These are phyloP conservation scores for Calameuta idolon DNA, from an alignment of 2,888 invertebrate genomes.

Conservation along the genomic window DNA sequence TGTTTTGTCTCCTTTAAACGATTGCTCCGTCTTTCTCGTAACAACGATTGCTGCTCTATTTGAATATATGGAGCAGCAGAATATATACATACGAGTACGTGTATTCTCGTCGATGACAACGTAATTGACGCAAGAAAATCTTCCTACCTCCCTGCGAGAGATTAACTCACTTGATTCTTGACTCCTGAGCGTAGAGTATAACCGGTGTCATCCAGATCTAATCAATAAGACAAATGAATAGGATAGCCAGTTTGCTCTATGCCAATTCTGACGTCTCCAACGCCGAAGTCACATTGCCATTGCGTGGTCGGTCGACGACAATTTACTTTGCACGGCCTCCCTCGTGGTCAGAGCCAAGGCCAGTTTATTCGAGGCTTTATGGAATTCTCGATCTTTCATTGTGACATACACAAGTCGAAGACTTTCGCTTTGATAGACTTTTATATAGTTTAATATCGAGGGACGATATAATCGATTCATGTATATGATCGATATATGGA, in stretches of 20 bases:
- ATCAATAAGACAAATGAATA: neutral
- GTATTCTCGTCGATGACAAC: neutral
- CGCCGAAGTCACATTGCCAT: neutral
- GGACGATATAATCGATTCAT: neutral
- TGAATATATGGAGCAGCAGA: too few relatives aligned
- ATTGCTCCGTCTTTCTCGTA: neutral
- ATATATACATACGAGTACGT: neutral
- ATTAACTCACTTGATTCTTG: slow-evolving; percentile 1
- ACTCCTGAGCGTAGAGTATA: neutral
- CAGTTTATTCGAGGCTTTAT: neutral
- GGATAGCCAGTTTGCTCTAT: neutral
- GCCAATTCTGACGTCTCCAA: neutral
- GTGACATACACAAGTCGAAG: neutral
- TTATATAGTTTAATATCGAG: neutral
- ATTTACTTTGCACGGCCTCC: neutral
- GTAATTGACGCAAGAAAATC: neutral
- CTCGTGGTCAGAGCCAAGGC: neutral
- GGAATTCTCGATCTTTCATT: neutral
- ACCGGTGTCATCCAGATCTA: slow-evolving; percentile 7
- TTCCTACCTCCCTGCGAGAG: neutral
- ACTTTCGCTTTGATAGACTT: neutral
- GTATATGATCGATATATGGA: neutral
- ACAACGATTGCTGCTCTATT: neutral
- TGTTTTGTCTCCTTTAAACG: neutral
- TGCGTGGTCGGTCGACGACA: neutral